Conservation (phyloP, 2,797 vertebrate genomes). For the Tinamus major region DNA sequence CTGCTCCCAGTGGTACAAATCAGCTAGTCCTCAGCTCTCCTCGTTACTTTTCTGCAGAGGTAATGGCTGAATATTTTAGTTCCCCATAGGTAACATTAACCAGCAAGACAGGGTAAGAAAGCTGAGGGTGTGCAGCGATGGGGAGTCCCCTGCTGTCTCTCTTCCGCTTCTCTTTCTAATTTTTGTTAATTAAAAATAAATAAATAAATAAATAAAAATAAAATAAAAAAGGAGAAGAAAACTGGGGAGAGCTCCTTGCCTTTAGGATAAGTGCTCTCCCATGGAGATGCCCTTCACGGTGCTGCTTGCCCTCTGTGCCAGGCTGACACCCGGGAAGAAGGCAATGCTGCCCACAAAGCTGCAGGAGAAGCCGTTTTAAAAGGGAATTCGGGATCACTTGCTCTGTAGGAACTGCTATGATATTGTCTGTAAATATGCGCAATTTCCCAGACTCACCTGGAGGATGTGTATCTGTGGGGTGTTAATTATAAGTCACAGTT, state of each 20-base stretch:
- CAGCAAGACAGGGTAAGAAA: background rate
- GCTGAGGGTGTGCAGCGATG: background rate
- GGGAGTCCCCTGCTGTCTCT: background rate
- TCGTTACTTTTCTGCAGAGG: background rate
- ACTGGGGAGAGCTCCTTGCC: background rate
- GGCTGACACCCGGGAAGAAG: background rate
- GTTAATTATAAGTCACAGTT: slow-evolving; percentile 60
- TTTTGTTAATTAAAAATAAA: background rate
- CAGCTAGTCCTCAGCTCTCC: background rate
- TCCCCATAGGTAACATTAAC: background rate
- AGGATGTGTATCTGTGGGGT: background rate
- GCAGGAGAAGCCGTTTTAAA: background rate
- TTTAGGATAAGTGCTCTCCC: background rate
- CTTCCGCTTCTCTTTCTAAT: background rate
- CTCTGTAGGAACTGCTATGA: background rate
- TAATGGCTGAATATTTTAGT: background rate
- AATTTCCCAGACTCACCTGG: background rate
- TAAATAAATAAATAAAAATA: too few species aligned
- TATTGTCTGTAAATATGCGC: background rate
- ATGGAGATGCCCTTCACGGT: background rate
- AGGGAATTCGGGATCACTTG: background rate
- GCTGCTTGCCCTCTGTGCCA: background rate
- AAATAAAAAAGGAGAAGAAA: background rate
- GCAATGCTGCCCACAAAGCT: background rate
- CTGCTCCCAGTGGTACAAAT: background rate